These are phyloP conservation scores for Arothron firmamentum DNA, from an alignment of 2,113 vertebrate species.

Conservation along the genomic window DNA sequence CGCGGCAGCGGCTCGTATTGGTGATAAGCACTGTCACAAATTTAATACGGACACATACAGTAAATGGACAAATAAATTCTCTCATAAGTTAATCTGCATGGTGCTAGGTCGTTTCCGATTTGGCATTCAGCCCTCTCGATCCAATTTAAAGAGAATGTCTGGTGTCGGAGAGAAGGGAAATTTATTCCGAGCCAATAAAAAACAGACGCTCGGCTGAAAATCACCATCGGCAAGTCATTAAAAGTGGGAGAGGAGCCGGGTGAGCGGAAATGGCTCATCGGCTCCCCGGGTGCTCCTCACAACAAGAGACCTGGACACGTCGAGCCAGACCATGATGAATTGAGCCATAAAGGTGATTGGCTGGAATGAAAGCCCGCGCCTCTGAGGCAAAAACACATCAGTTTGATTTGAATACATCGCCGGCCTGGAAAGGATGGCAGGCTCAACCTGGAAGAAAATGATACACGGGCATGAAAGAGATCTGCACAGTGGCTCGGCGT, in stretches of 20 bases:
- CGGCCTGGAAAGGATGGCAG: slow-evolving; percentile 22
- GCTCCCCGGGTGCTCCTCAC: slow-evolving; percentile 58
- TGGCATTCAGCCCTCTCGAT: slow-evolving; percentile 54
- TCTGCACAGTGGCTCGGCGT: slow-evolving; percentile 49
- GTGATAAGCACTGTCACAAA: slow-evolving; percentile 42
- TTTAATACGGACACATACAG: slow-evolving; percentile 46
- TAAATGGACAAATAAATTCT: slow-evolving; percentile 55
- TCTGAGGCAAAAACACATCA: slow-evolving; percentile 58
- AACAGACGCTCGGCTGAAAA: slow-evolving; percentile 54
- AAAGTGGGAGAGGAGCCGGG: slow-evolving; percentile 59
- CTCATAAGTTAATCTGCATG: slow-evolving; percentile 58
- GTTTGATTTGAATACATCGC: slow-evolving; percentile 58
- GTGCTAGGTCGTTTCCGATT: slow-evolving; percentile 53
- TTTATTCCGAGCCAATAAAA: slow-evolving; percentile 64
- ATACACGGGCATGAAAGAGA: slow-evolving; percentile 49
- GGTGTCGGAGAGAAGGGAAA: slow-evolving; percentile 48
- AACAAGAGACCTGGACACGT: slow-evolving; percentile 59
- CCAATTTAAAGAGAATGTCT: slow-evolving; percentile 62
- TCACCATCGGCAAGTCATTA: slow-evolving; percentile 68
- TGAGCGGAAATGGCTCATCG: slow-evolving; percentile 56
- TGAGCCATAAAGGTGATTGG: slow-evolving; percentile 68
- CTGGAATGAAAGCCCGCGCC: slow-evolving; percentile 64
- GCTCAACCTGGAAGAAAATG: slow-evolving; percentile 42
- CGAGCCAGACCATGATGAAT: slow-evolving; percentile 61
- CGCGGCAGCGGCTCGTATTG: slow-evolving; percentile 39